phyloP scores from a whole-genome alignment of 2,888 invertebrate species.

The Cepaea hortensis region DNA sequence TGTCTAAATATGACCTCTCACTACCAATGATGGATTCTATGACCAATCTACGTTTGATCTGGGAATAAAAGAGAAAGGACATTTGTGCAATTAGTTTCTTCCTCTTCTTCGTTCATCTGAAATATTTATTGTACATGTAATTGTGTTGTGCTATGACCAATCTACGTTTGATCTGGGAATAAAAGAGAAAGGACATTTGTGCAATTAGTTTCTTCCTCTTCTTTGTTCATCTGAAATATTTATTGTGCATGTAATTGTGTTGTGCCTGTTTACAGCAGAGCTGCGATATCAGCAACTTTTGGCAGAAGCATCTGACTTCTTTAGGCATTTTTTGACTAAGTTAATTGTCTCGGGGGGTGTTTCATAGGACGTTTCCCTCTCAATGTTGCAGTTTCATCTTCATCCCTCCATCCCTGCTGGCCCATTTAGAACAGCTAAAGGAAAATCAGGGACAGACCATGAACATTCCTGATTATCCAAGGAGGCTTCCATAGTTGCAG shows the following conservation, averaged over 20 bases:
- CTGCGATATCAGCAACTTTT: no score
- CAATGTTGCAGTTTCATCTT: no score
- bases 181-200: background rate
- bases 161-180: constrained; percentile 87
- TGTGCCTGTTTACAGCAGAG: constrained; percentile 66
- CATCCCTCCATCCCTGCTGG: no score
- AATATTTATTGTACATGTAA: no score
- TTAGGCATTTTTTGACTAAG: no score
- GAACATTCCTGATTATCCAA: no score
- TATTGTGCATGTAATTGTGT: background rate
- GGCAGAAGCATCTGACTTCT: no score
- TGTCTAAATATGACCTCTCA: constrained; percentile 95
- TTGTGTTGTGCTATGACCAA: constrained; percentile 84
- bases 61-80: constrained; percentile 70
- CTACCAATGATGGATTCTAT: constrained; percentile 94
- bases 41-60: constrained; percentile 92
- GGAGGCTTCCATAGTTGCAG: no score
- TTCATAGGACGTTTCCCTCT: no score
- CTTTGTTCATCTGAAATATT: background rate
- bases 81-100: background rate
- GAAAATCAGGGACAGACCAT: no score
- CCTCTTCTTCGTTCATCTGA: no score
- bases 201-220: background rate
- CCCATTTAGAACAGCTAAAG: no score
- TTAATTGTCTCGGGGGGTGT: background rate